A percentile compares a stretch with the other conserved stretches of the same genome.
These are phyloP conservation scores for Chaitophorus viminalis DNA, from an alignment of 2,888 invertebrate genomes.

Conservation along the genomic window DNA sequence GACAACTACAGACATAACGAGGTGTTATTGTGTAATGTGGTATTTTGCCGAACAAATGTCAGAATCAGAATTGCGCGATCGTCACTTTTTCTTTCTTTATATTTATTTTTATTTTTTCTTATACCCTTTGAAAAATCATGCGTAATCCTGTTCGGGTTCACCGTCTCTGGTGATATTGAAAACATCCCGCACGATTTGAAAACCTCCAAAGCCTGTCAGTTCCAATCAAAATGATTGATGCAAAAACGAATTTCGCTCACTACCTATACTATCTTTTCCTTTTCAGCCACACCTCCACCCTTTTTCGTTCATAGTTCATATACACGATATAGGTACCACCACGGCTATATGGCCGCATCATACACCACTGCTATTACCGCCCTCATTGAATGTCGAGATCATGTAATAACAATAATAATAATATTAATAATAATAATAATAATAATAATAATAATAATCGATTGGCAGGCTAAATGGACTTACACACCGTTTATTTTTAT, in stretches of 20 bases:
- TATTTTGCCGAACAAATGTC: constrained; percentile 51
- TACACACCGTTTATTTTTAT: background rate
- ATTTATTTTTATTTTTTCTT: background rate
- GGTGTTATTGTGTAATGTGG: constrained; percentile 46
- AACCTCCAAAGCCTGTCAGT: constrained; percentile 33
- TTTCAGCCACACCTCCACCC: background rate
- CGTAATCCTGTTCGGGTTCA: constrained; percentile 29
- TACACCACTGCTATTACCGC: background rate
- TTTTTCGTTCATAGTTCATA: background rate
- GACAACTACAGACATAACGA: constrained; percentile 47
- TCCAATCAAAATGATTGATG: constrained; percentile 52
- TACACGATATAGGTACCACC: too few relatives aligned
- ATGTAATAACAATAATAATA: background rate
- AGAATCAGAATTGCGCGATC: constrained; percentile 48
- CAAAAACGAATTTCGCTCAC: constrained; percentile 42
- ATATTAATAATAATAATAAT: background rate
- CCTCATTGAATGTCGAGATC: background rate
- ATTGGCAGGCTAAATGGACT: constrained; percentile 13
- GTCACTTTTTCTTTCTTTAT: constrained; percentile 32
- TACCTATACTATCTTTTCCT: background rate
- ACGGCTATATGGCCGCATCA: background rate
- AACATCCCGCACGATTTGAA: constrained; percentile 43
- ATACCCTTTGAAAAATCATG: background rate
- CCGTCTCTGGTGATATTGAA: constrained; percentile 28
- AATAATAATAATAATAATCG: background rate